Base-by-base conservation (phyloP, 2,797 vertebrate species). In the Enteromius anoplus region DNA sequence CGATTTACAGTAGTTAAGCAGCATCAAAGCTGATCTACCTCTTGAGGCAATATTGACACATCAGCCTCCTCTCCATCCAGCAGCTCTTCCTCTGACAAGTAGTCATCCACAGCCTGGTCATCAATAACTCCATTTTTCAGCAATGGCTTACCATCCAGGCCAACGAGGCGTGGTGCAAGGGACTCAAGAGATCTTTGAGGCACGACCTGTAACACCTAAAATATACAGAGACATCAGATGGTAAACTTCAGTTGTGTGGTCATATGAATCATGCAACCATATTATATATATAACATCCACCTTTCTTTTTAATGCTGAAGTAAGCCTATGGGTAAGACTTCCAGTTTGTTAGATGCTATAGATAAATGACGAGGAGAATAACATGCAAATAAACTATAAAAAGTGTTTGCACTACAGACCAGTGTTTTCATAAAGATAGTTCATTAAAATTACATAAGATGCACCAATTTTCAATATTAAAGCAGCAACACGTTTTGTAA, bases 41-140 rank as follows among this genome's bases (percentile, higher is more conserved):
- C 94, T 84, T 96, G 95, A 58, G 93, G 95, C 88, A 97, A 88
- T 88, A 97, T 86, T 23, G 96, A 95, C 89, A 96, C 91, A 84
- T 97, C 95, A 0, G 94, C 93, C 80, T 97, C 96, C 0, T 96
- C 95, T 23, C 93, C 89, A 0, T 93, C 94, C 6, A 92, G 86
- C 69, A 94, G 83, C 86, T 94, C 90, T 10, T 94, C 94, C 21
- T 96, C 93, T 2, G 93, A 95, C 10, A 94, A 85, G 85, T 90
- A 91, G 37, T 92, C 92, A 75, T 95, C 94, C 85, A 91, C 79
- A 45, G 82, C 85, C 75, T 90, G 83, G 78, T 85, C 86, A 78
- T 93, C 90, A 8, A 92, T 86, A 42, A 88, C 15, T 17, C 89
- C 89, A 0, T 90, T 92, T 66, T 86, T 93, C 40, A 86, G 69